Base-by-base conservation (phyloP, 92 coral and sea anemone species). In the Palythoa heliodiscus region DNA sequence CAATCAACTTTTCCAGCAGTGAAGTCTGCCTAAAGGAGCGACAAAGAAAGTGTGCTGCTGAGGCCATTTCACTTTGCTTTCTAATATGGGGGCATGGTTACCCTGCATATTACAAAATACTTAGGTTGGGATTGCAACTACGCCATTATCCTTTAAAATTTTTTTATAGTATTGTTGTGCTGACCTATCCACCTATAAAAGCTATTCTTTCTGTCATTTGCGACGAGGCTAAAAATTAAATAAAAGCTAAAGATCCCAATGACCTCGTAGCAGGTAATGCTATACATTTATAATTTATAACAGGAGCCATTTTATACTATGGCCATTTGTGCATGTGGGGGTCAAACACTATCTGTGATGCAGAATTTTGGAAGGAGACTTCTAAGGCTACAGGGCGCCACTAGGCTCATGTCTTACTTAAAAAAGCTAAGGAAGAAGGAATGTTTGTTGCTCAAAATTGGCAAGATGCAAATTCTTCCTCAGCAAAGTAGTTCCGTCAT, bases 1-100 rank as follows among this genome's bases (percentile, higher is more conserved):
- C 71, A 64, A 81, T 90, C 3, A 39, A 76, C 35, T 86, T 87
- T 82, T 82, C 84, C 47, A 90, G 90, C 86, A 86, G 87, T 60
- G 53, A 82, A 77, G 82, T 90, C 19, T 73, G 73, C 19, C 83
- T 86, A 25, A 23, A 6, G 16, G 79, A 73, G 22, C 52, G 39
- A 29, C 80, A 81, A 82, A 12, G 17, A 54, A 87, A 71, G 55
- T 89, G 84, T 70, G 85, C 77, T 22, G 77, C 89, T 52, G 39
- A 64, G 23, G 85, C 89, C 61, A 16, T 87, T 13, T 74, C 73
- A 25, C 85, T 87, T 22, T 75, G 82, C 68, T 80, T 80, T 87
- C 73, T 87, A 12, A 82, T 78, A 13, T 77, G 89, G 40, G 89
- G 89, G 52, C 86, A 79, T 78, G 89, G 86, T 7, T 86, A 75